These are phyloP conservation scores for Picathartes gymnocephalus DNA, from an alignment of 2,113 vertebrate genomes.

Conservation along the genomic window DNA sequence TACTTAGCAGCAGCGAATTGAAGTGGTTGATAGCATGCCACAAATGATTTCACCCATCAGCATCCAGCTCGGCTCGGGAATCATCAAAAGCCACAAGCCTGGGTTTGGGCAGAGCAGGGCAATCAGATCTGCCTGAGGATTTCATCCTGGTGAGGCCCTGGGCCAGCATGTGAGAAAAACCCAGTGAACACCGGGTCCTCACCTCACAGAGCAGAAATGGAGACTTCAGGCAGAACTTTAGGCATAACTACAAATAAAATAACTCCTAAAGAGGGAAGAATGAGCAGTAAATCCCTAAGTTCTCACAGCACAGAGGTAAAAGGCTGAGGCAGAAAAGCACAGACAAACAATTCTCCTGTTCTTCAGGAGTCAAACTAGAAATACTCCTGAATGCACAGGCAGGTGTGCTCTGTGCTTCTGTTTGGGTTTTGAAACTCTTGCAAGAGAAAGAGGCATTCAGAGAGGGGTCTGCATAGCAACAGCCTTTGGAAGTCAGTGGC, in stretches of 20 bases:
- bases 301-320: not conserved
- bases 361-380: not conserved
- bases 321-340: not conserved
- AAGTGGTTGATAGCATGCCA: constrained; percentile 14
- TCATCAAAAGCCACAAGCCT: not conserved
- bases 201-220: not conserved
- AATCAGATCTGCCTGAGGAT: not conserved
- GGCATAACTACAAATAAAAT: not conserved
- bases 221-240: not conserved
- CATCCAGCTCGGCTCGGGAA: not conserved
- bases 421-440: not conserved
- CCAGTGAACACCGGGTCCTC: not conserved
- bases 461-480: not conserved
- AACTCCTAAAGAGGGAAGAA: not conserved
- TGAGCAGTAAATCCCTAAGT: too few relatives aligned
- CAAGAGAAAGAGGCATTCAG: not conserved
- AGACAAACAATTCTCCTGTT: not conserved
- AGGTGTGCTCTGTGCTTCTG: not conserved
- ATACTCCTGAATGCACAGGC: not conserved
- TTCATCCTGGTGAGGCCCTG: not conserved
- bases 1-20: constrained; percentile 33
- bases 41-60: constrained; percentile 8
- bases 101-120: not conserved
- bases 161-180: not conserved
- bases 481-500: not conserved